These are phyloP conservation scores for Phrynocephalus forsythii DNA, from an alignment of 2,797 vertebrate species.

Conservation along the genomic window DNA sequence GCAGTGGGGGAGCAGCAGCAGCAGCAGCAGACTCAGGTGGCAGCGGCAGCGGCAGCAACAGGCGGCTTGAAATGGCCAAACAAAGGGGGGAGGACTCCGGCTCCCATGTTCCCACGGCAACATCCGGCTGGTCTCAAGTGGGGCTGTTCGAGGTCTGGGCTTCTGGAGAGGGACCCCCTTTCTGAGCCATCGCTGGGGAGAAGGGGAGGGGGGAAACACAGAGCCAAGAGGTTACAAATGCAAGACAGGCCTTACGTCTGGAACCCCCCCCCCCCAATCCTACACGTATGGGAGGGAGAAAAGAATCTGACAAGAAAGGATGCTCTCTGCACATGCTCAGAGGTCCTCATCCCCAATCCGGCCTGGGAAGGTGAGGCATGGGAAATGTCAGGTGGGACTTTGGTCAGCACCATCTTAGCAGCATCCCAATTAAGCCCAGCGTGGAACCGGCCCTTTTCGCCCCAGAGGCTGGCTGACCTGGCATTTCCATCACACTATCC, in stretches of 20 bases:
- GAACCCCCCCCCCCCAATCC: background rate
- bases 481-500: no score
- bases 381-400: background rate
- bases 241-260: background rate
- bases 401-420: no score
- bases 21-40: background rate
- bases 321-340: background rate
- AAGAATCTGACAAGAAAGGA: no score
- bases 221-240: no score
- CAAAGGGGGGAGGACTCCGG: background rate
- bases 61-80: constrained; percentile 16
- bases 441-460: no score
- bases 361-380: background rate
- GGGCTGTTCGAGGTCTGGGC: constrained; percentile 76
- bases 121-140: constrained; percentile 71
- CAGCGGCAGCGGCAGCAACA: constrained; percentile 34
- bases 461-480: no score
- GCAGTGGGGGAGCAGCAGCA: background rate
- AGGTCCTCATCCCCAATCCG: background rate
- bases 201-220: no score
- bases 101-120: background rate
- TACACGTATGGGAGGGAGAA: no score
- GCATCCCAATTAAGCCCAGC: no score
- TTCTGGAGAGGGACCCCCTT: constrained; percentile 86
- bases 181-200: constrained; percentile 83